phyloP scores from a whole-genome alignment of 1,140 invertebrate species.

The Brachionus rubens region DNA sequence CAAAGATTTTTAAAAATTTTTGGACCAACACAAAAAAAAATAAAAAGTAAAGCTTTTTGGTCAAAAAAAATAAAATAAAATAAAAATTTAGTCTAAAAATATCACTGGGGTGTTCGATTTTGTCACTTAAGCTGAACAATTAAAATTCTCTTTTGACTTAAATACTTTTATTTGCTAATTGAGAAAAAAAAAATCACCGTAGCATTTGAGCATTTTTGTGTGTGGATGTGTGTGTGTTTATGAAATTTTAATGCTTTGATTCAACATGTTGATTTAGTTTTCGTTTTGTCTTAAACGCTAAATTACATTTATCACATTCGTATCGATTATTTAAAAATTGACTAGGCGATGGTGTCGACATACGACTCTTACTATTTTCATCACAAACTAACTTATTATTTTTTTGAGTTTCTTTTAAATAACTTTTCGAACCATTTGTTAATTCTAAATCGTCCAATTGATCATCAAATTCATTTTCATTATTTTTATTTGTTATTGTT shows the following conservation, averaged over 20 bases:
- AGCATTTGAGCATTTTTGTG: not conserved
- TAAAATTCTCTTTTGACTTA: too few species aligned
- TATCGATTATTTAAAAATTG: not conserved
- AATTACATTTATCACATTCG: conserved; percentile 31
- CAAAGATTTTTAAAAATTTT: too few species aligned
- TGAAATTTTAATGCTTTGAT: not conserved
- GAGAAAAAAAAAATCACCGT: too few species aligned
- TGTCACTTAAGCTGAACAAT: too few species aligned
- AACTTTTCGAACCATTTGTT: conserved; percentile 3
- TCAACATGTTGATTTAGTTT: conserved; percentile 2
- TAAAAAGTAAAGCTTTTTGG: too few species aligned
- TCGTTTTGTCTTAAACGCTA: conserved; percentile 6
- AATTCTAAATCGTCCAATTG: not conserved
- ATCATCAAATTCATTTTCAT: conserved; percentile 36
- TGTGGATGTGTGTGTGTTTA: not conserved
- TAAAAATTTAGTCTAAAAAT: too few species aligned
- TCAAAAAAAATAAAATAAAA: too few species aligned
- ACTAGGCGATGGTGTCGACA: conserved; percentile 13
- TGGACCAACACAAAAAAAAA: too few species aligned
- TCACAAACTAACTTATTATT: not conserved
- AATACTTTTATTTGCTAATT: too few species aligned
- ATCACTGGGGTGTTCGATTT: too few species aligned
- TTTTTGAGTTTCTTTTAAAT: conserved; percentile 38
- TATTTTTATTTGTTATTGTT: conserved; percentile 1
- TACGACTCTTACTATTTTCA: conserved; percentile 17